phyloP scores from a whole-genome alignment of 2,888 invertebrate species.

The Papilio demoleus region DNA sequence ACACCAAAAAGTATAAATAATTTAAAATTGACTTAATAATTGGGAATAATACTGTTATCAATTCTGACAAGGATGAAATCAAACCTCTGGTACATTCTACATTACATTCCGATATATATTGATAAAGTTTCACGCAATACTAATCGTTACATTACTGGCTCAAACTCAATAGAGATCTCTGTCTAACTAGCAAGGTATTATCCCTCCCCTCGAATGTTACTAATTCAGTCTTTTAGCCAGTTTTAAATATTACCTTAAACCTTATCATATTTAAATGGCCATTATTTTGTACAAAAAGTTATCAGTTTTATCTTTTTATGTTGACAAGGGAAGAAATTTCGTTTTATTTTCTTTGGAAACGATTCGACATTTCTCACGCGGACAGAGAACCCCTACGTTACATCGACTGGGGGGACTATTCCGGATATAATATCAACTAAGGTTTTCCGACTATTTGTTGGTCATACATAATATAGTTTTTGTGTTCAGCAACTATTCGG shows the following conservation, averaged over 20 bases:
- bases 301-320: not conserved
- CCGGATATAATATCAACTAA: slow-evolving; percentile 73
- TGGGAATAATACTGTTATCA: no score
- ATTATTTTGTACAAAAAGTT: not conserved
- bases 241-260: not conserved
- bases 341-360: slow-evolving; percentile 3
- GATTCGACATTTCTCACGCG: slow-evolving; percentile 10
- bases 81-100: no score
- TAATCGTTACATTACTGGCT: not conserved
- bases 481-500: slow-evolving; percentile 45
- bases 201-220: not conserved
- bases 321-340: not conserved
- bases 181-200: slow-evolving; percentile 22
- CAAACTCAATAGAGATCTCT: slow-evolving; percentile 17
- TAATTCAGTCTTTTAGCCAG: not conserved
- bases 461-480: slow-evolving; percentile 58
- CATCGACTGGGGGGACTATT: slow-evolving; percentile 13
- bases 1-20: no score
- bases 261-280: not conserved
- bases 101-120: no score
- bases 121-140: not conserved
- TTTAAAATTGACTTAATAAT: no score
- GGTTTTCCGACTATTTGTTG: slow-evolving; percentile 74
- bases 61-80: no score
- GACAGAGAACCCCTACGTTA: slow-evolving; percentile 19